Evolutionary conservation across 1,140 invertebrate genomes (phyloP), one percentile per base, ranked within the genome.

Genomic region (Andricus grossulariae): DNA sequence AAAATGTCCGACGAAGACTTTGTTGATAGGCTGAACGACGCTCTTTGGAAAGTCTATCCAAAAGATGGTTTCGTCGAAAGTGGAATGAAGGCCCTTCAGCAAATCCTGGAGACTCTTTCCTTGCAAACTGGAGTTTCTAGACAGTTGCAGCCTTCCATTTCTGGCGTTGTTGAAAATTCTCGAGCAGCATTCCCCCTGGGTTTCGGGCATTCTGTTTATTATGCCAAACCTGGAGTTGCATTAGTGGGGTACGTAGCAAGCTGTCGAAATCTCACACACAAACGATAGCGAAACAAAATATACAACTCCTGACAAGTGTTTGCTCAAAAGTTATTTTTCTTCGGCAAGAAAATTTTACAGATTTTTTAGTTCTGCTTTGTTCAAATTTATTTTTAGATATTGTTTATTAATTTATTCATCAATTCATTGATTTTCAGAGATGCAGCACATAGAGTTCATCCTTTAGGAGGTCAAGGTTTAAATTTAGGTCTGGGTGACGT

Each of bases 401-500:
- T 52, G 2, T 25, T 1, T 1, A 25, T 25, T 25, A 25, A 25
- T 32, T 32, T 0, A 32, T 32, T 32, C 25, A 32, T 32, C 71
- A 10, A 39, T 21, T 55, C 57, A 76, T 72, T 50, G 80, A 79
- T 80, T 88, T 92, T 39, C 84, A 96, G 97, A 16, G 99, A 99
- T 93, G 97, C 98, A 50, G 98, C 98, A 11, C 99, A 99, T 91
- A 93, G 97, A 87, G 93, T 99, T 51, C 98, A 99, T 93, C 99
- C 99, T 0, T 88, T 99, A 71, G 99, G 98, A 60, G 99, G 99
- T 0, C 98, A 99, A 91, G 98, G 98, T 13, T 97, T 99, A 0
- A 99, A 99, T 92, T 92, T 99, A 57, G 99, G 99, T 6, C 98
- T 99, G 90, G 97, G 97, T 25, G 99, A 99, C 92, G 95, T 99